Conservation (phyloP, 1,140 invertebrate species). For the Mycetomoellerius zeteki region DNA sequence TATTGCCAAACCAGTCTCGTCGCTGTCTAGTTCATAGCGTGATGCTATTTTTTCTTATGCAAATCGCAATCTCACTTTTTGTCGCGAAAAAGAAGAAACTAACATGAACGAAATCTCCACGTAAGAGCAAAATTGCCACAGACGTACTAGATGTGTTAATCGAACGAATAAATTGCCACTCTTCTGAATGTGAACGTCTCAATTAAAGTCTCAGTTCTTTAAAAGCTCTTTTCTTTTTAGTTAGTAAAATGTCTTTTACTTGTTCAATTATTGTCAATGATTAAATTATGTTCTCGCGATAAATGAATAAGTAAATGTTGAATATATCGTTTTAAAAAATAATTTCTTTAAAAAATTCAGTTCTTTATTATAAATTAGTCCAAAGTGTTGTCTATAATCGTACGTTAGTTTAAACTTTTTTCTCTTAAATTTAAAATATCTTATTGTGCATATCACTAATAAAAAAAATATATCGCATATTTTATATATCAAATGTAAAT, state of each 20-base stretch:
- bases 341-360: neutral
- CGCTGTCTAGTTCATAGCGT: neutral
- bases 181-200: neutral
- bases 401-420: neutral
- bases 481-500: neutral
- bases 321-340: neutral
- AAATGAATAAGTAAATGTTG: neutral
- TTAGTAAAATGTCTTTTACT: neutral
- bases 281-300: neutral
- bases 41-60: slow-evolving; percentile 23
- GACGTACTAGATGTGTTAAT: slow-evolving; percentile 15
- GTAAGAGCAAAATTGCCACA: slow-evolving; percentile 9
- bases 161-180: slow-evolving; percentile 15
- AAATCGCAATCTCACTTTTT: slow-evolving; percentile 16
- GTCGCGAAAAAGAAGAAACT: neutral
- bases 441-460: neutral
- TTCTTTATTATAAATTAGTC: neutral
- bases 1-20: neutral
- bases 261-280: neutral
- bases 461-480: neutral
- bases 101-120: neutral
- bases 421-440: neutral
- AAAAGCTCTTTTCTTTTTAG: neutral
- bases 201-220: neutral
- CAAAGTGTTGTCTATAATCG: neutral